Percentiles rank a stretch among this genome's conserved stretches.
These are phyloP conservation scores for Tetramorium parvispinum DNA, from an alignment of 1,140 invertebrate genomes.

Conservation along the genomic window DNA sequence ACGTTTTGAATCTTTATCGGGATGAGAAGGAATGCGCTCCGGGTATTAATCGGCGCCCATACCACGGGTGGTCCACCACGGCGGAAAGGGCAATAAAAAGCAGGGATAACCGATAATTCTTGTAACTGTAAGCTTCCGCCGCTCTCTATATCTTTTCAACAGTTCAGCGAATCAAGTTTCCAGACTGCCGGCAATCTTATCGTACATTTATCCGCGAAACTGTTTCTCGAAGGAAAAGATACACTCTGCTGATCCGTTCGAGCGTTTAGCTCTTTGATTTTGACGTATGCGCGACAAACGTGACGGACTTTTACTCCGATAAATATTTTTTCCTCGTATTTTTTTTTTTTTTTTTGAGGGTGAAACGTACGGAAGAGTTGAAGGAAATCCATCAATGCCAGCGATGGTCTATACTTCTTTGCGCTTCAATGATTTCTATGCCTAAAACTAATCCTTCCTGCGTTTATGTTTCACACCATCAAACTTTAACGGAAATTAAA, in stretches of 20 bases:
- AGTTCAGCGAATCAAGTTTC: slow-evolving; percentile 23
- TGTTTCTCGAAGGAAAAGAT: background rate
- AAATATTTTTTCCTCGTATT: slow-evolving; percentile 1
- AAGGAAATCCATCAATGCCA: slow-evolving; percentile 2
- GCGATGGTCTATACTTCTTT: slow-evolving; percentile 9
- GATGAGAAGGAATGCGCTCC: background rate
- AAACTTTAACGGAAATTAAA: background rate
- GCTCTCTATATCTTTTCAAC: slow-evolving; percentile 16
- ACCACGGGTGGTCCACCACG: slow-evolving; percentile 24
- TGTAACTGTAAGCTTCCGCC: slow-evolving; percentile 25
- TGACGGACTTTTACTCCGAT: background rate
- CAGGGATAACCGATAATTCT: slow-evolving; percentile 31
- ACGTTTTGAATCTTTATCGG: background rate
- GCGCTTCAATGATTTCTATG: slow-evolving; percentile 25
- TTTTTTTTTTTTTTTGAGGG: slow-evolving; percentile 41
- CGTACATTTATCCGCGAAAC: slow-evolving; percentile 10
- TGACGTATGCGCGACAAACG: background rate
- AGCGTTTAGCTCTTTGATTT: background rate
- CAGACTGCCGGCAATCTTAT: slow-evolving; percentile 9
- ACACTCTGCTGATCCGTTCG: background rate
- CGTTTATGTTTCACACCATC: slow-evolving; percentile 1
- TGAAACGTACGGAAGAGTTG: background rate
- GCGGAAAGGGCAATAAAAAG: slow-evolving; percentile 17
- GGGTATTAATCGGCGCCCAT: slow-evolving; percentile 27
- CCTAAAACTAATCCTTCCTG: no score